Conservation (phyloP, 2,797 vertebrate genomes). For the Sebastolobus alascanus region DNA sequence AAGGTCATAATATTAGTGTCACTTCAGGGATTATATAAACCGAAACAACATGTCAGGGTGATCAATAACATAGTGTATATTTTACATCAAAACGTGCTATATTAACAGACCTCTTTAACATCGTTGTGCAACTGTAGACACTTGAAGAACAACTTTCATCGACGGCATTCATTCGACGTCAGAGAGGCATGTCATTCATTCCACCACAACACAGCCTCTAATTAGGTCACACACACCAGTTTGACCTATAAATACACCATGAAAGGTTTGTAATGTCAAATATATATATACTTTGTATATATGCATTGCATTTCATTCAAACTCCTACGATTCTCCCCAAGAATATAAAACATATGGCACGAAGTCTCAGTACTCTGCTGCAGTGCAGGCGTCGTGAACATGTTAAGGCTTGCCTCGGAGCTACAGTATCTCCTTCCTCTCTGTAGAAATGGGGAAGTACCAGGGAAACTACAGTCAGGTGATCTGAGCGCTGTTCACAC, state of each 20-base stretch:
- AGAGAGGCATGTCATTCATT: conserved; percentile 12
- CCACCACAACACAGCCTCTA: background rate
- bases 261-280: background rate
- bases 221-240: background rate
- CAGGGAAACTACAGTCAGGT: conserved; percentile 27
- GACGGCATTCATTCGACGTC: background rate
- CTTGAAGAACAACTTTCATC: background rate
- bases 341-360: background rate
- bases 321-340: background rate
- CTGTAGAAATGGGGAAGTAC: conserved; percentile 6
- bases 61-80: background rate
- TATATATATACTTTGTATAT: too few relatives aligned
- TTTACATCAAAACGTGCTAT: background rate
- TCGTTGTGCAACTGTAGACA: background rate
- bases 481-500: background rate
- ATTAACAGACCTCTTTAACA: background rate
- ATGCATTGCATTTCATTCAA: background rate
- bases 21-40: background rate
- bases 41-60: background rate
- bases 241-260: background rate
- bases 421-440: background rate
- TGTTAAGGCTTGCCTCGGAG: conserved; percentile 31
- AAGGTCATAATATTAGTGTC: background rate
- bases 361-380: background rate
- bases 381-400: background rate